phyloP scores from a whole-genome alignment of 2,888 invertebrate species.

The Chaitophorus viminalis region DNA sequence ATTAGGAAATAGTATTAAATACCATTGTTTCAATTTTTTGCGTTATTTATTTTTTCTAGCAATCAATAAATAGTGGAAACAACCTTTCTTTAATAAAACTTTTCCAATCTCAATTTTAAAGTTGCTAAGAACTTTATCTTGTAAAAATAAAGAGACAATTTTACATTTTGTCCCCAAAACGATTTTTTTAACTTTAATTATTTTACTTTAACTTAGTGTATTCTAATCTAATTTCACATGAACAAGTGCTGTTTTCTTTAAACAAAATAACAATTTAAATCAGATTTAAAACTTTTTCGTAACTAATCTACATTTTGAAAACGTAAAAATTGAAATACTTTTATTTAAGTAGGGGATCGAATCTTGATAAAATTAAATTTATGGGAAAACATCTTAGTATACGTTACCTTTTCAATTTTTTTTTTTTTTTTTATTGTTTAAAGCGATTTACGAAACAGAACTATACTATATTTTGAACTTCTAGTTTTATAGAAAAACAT shows the following conservation, averaged over 20 bases:
- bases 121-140: slow-evolving; percentile 42
- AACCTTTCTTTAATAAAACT: slow-evolving; percentile 37
- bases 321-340: background rate
- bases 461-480: no score
- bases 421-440: background rate
- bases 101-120: slow-evolving; percentile 52
- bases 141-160: slow-evolving; percentile 28
- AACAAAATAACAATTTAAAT: slow-evolving; percentile 27
- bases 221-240: slow-evolving; percentile 39
- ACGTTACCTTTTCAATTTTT: background rate
- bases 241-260: background rate
- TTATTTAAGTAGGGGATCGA: background rate
- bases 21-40: background rate
- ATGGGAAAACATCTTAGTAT: background rate
- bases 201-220: slow-evolving; percentile 34
- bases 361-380: slow-evolving; percentile 3
- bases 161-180: slow-evolving; percentile 26
- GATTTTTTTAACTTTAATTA: slow-evolving; percentile 53
- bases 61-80: slow-evolving; percentile 1
- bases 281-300: background rate
- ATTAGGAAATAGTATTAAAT: no score
- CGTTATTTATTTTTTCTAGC: background rate
- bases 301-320: background rate
- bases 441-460: background rate
- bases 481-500: no score